Evolutionary conservation across 2,113 vertebrate species (phyloP), one percentile per base, ranked within the genome.

Genomic region (Ceyx melanurus): DNA sequence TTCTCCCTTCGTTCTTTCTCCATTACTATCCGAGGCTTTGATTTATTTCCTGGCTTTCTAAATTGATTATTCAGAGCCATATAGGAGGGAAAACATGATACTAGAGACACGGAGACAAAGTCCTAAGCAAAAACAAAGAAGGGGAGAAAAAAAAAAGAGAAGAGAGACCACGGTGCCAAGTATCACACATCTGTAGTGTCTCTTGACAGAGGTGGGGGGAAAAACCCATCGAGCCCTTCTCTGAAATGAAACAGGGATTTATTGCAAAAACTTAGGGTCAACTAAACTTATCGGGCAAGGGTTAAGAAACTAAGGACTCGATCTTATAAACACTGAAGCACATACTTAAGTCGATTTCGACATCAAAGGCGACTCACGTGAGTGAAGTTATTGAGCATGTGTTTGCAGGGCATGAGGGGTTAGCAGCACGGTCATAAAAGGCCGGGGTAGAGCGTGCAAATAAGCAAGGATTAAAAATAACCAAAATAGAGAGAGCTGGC

Each of bases 11-110:
- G 28, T 95, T 93, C 93, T 71, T 78, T 86, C 88, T 88, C 35
- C 81, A 77, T 82, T 65, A 57, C 67, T 81, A 82, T 88, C 89
- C 79, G 51, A 92, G 79, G 62, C 92, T 95, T 91, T 97, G 94
- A 96, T 96, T 97, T 90, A 93, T 90, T 88, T 91, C 84, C 83
- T 88, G 94, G 71, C 95, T 95, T 96, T 96, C 77, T 20, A 74
- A 77, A 92, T 96, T 86, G 80, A 95, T 94, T 94, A 77, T 97
- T 95, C 95, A 57, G 88, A 93, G 92, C 85, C 72, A 33, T 78
- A 85, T 77, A 96, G 46, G 89, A 97, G 93, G 86, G 80, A 94
- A 97, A 97, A 86, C 91, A 92, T 20, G 88, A 95, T 93, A 92
- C 77, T 74, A 45, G 89, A 93, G 94, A 89, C 67, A 14, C 53